These are phyloP conservation scores for Mallotus villosus DNA, from an alignment of 2,797 vertebrate species.

Conservation along the genomic window DNA sequence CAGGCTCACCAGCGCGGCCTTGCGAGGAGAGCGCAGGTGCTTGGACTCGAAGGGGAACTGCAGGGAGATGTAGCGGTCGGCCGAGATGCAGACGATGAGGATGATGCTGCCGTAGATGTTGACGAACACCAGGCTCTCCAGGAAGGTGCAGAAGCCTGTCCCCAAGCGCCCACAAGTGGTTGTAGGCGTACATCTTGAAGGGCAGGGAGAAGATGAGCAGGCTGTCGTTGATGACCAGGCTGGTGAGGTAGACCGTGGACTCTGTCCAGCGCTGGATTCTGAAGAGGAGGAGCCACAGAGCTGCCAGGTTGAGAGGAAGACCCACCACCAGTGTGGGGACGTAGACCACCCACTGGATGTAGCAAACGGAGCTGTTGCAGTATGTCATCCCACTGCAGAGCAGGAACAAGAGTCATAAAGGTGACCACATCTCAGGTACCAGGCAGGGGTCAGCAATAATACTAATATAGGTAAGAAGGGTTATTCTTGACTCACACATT, in stretches of 20 bases:
- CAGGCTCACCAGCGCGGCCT: slow-evolving; percentile 57
- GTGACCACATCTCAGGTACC: too few species aligned
- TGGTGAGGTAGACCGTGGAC: slow-evolving; percentile 67
- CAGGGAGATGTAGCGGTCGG: slow-evolving; percentile 67
- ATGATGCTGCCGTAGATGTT: slow-evolving; percentile 78
- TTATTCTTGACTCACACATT: too few species aligned
- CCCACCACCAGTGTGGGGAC: slow-evolving; percentile 64
- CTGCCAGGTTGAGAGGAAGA: slow-evolving; percentile 66
- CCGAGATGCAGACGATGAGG: slow-evolving; percentile 68
- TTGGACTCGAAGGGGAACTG: slow-evolving; percentile 54
- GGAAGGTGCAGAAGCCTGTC: slow-evolving; percentile 57
- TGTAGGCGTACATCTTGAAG: slow-evolving; percentile 73
- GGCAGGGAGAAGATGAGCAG: slow-evolving; percentile 74
- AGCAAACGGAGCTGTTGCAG: slow-evolving; percentile 19
- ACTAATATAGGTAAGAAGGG: too few species aligned
- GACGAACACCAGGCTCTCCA: slow-evolving; percentile 75
- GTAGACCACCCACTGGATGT: slow-evolving; percentile 66
- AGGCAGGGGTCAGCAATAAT: too few species aligned
- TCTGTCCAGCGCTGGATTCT: slow-evolving; percentile 64
- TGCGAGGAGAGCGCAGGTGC: slow-evolving; percentile 59
- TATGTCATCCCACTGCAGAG: not conserved
- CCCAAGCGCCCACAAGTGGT: slow-evolving; percentile 57
- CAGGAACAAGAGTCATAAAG: too few species aligned
- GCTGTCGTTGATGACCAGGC: slow-evolving; percentile 71
- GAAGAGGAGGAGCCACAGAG: slow-evolving; percentile 64